A percentile compares a stretch with the other conserved stretches of the same genome.
Evolutionary conservation across 2,797 vertebrate species (phyloP).

Genomic region (Vespertilio murinus): DNA sequence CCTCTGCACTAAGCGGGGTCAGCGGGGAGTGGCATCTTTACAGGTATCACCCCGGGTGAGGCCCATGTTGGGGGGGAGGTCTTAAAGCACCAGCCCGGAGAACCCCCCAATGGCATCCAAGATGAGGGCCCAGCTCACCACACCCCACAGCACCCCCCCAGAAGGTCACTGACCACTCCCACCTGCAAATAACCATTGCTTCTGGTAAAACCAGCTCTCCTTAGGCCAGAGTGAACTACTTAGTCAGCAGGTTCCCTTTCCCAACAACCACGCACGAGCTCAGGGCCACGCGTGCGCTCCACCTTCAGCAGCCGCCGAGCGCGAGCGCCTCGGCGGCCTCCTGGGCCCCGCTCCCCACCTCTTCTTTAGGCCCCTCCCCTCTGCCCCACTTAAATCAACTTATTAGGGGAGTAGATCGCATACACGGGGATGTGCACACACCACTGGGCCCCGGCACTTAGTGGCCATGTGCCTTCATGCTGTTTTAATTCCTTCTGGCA

Average conservation of each 20-base stretch:
- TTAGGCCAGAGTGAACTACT: neutral
- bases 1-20: neutral
- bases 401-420: fast-evolving
- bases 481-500: neutral
- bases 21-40: neutral
- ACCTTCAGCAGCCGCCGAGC: neutral
- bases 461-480: neutral
- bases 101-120: neutral
- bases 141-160: neutral
- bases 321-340: fast-evolving
- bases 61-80: neutral
- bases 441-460: fast-evolving
- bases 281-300: fast-evolving
- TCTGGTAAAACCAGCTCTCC: neutral
- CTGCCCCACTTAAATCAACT: neutral
- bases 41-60: fast-evolving
- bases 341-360: neutral
- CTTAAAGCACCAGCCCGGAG: neutral
- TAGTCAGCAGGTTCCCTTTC: neutral
- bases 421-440: fast-evolving
- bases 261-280: fast-evolving
- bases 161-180: neutral
- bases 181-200: fast-evolving
- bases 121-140: neutral
- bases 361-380: neutral